phyloP scores from a whole-genome alignment of 2,888 invertebrate species.

The Cyclophora albipunctata region DNA sequence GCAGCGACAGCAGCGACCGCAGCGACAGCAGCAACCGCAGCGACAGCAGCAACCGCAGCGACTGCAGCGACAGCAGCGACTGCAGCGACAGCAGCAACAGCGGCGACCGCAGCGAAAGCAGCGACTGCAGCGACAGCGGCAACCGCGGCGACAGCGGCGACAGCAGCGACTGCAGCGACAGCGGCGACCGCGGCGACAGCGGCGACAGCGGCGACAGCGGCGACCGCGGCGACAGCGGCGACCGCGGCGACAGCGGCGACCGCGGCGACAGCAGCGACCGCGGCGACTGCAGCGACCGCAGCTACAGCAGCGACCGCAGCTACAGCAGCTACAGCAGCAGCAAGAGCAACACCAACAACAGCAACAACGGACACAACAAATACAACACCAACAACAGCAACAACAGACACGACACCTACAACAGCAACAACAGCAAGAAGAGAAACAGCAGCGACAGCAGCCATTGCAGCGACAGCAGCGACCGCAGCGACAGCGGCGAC shows the following conservation, averaged over 20 bases:
- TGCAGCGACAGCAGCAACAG: background rate
- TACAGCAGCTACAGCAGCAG: too few species aligned
- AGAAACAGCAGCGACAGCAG: background rate
- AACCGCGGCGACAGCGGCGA: too few species aligned
- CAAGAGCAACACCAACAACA: too few species aligned
- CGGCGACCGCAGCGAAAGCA: background rate
- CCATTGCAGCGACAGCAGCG: background rate
- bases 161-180: too few species aligned
- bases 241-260: background rate
- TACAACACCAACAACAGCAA: too few species aligned
- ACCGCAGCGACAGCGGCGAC: background rate
- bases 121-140: background rate
- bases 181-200: too few species aligned
- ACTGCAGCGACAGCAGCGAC: background rate
- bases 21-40: background rate
- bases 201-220: background rate
- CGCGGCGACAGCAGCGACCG: background rate
- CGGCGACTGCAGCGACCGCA: too few species aligned
- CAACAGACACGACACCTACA: too few species aligned
- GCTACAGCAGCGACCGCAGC: too few species aligned
- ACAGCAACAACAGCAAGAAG: background rate
- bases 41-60: background rate
- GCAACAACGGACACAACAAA: too few species aligned
- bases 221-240: background rate
- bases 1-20: background rate